Base-by-base conservation (phyloP, 2,888 invertebrate species). In the Cyrtodaria siliqua region DNA sequence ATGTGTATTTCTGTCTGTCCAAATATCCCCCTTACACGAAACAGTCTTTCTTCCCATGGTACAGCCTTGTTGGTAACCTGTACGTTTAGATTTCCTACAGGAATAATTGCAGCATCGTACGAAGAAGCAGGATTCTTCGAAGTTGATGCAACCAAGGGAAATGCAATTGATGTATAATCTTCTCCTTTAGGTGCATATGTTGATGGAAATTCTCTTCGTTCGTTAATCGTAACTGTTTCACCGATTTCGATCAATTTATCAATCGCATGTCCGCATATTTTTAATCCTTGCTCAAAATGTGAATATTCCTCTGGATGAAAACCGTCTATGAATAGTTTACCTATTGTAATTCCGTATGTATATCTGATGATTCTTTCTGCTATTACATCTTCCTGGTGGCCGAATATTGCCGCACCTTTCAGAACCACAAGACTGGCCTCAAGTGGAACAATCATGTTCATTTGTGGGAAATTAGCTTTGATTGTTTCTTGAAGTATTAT, bases 1-100 rank as follows among this genome's bases (percentile, higher is more conserved):
- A 56, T 29, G 9, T 56, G 20, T 18, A 56, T 56, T 56, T 56
- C 55, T 2, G 55, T 56, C 38, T 56, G 29, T 3, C 55, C 55
- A 56, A 56, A 56, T 14, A 56, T 56, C 2, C 55, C 55, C 6
- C 18, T 27, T 16, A 56, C 33, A 12, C 38, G 26, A 18, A 56
- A 56, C 20, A 20, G 27, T 56, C 55, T 56, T 33, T 56, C 55
- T 18, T 14, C n/a, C 20, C n/a, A 33, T 18, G 55, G 55, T 8
- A 56, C 20, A 1, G 55, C 3, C 38, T 29, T 56, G 55, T 56
- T 56, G 3, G 14, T 23, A 12, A 56, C 33, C 33, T 56, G 33
- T 3, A 33, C 38, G 4, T 1, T 6, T 18, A 56, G 12, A 4
- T 3, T 27, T 1, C 55, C 55, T 2, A 56, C 23, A 20, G 4